Base-by-base conservation (phyloP, 2,797 vertebrate genomes). In the Acanthurus leucopareius region DNA sequence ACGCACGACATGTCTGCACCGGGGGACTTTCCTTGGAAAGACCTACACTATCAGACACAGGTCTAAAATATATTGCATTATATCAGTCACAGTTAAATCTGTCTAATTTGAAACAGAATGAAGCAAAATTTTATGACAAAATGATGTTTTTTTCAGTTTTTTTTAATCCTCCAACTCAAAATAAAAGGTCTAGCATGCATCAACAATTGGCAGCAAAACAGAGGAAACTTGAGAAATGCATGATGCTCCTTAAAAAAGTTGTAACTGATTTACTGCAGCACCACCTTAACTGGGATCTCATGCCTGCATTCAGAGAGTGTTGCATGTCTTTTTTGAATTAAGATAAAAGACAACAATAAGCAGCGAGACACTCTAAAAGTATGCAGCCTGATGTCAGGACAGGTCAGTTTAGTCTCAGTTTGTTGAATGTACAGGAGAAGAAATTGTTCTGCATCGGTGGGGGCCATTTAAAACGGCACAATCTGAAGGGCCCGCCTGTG, bases 401-500 rank as follows among this genome's bases (percentile, higher is more conserved):
- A 8, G 71, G 60, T 62, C 59, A 58, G 64, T 32, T 58, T 13
- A 48, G 65, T 83, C 35, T 65, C 54, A 7, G 51, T 56, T 65
- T 82, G 69, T 22, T 77, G 58, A 82, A 85, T 25, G 66, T 66
- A 57, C 59, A 67, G 62, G 69, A 16, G 69, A 40, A 64, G 64
- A 71, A 53, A 74, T 53, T 69, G 71, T 74, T 82, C 66, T 84
- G 79, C 22, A 66, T 28, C 48, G 75, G 86, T 83, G 71, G 86
- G 79, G 88, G 77, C 68, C 84, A 78, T 82, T 88, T 76, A 82
- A 54, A 54, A 42, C 54, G 72, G 49, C 58, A 86, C 77, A 75
- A 81, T 72, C 70, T 87, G 87, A 83, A 88, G 84, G 88, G 75
- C 82, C 86, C 72, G 86, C 87, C 91, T 92, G 65, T 80, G 89